Percentiles rank a stretch among this genome's conserved stretches.
Conservation (phyloP, 1,140 invertebrate genomes). For the Himalopsyche phryganea region DNA sequence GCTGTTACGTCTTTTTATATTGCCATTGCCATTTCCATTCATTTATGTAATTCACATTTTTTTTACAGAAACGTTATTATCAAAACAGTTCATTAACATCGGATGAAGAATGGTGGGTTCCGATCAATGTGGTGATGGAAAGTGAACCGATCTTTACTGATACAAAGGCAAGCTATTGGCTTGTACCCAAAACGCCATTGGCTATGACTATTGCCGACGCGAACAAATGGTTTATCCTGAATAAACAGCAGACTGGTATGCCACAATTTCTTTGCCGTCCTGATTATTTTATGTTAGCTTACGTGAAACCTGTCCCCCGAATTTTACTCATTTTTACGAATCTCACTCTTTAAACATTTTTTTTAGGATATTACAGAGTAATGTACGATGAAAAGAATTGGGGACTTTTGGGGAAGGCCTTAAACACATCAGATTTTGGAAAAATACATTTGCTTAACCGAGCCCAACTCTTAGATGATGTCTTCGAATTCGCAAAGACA, state of each 20-base stretch:
- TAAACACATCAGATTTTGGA: conserved; percentile 40
- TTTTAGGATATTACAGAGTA: conserved; percentile 60
- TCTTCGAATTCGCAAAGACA: conserved; percentile 62
- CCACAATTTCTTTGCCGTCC: neutral
- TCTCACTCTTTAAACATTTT: too few relatives aligned
- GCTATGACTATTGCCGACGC: conserved; percentile 34
- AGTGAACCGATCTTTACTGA: conserved; percentile 39
- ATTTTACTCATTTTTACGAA: too few relatives aligned
- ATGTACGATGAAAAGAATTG: conserved; percentile 58
- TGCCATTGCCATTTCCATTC: too few relatives aligned
- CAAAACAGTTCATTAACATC: neutral
- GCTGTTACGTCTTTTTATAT: too few relatives aligned
- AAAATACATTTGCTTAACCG: conserved; percentile 66
- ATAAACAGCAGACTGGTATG: conserved; percentile 59
- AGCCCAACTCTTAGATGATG: conserved; percentile 75
- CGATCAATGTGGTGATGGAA: conserved; percentile 45
- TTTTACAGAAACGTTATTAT: neutral
- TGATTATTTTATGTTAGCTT: neutral
- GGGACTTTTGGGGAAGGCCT: conserved; percentile 43
- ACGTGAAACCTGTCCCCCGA: too few relatives aligned
- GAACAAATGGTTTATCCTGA: conserved; percentile 58
- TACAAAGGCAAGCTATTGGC: conserved; percentile 42
- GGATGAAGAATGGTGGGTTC: conserved; percentile 42
- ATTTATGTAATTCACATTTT: too few relatives aligned
- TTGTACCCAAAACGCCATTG: conserved; percentile 34